These are phyloP conservation scores for Lacanobia wlatinum DNA, from an alignment of 2,888 invertebrate genomes.

Conservation along the genomic window DNA sequence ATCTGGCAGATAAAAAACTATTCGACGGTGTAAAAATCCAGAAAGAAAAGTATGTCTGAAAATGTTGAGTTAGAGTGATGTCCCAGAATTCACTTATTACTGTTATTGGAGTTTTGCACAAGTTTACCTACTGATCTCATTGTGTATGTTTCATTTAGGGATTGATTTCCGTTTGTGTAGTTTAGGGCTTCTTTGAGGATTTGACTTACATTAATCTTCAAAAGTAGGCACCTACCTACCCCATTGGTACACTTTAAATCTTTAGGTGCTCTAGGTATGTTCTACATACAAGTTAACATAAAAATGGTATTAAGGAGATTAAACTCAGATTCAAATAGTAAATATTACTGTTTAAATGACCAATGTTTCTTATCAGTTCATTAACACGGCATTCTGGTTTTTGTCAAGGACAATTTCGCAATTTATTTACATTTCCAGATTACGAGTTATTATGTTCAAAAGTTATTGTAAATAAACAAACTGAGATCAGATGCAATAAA, in stretches of 20 bases:
- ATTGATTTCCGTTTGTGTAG: too few relatives aligned
- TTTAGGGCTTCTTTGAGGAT: not conserved
- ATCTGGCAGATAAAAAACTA: too few relatives aligned
- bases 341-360: constrained; percentile 28
- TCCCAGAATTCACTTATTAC: too few relatives aligned
- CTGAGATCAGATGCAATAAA: constrained; percentile 26
- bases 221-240: not conserved
- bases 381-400: constrained; percentile 25
- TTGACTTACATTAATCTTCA: not conserved
- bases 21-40: too few relatives aligned
- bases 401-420: constrained; percentile 18
- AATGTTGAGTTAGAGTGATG: too few relatives aligned
- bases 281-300: constrained; percentile 7
- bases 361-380: constrained; percentile 48
- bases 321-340: constrained; percentile 20
- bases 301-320: constrained; percentile 29
- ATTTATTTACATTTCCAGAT: constrained; percentile 15
- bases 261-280: not conserved
- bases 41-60: too few relatives aligned
- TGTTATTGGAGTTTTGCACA: too few relatives aligned
- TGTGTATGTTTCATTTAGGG: too few relatives aligned
- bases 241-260: not conserved
- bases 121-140: too few relatives aligned
- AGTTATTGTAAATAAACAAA: constrained; percentile 25
- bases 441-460: constrained; percentile 15